phyloP scores from a whole-genome alignment of 1,140 invertebrate species.

The Drosophila arizonae region DNA sequence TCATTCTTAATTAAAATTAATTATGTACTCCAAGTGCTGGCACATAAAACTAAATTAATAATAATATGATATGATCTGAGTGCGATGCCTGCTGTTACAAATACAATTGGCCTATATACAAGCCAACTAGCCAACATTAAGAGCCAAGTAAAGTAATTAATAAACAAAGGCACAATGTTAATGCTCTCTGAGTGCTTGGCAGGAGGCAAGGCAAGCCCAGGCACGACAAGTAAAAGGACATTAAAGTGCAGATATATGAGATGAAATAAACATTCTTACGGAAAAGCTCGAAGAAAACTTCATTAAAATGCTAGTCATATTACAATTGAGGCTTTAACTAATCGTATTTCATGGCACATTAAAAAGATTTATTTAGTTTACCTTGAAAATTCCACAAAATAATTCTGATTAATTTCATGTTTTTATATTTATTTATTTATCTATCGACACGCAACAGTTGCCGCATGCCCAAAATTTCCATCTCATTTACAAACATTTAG shows the following conservation, averaged over 20 bases:
- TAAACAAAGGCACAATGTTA: slow-evolving; percentile 11
- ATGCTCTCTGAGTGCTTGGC: slow-evolving; percentile 7
- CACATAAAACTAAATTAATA: slow-evolving; percentile 63
- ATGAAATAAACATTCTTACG: slow-evolving; percentile 21
- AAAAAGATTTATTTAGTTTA: neutral
- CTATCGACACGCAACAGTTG: neutral
- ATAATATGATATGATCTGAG: slow-evolving; percentile 31
- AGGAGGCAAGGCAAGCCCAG: neutral
- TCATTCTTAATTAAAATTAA: slow-evolving; percentile 64
- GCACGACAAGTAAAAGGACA: slow-evolving; percentile 9
- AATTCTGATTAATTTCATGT: neutral
- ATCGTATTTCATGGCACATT: neutral
- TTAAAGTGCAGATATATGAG: neutral
- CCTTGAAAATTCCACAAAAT: no score
- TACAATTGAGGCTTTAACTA: neutral
- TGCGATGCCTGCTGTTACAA: slow-evolving; percentile 4
- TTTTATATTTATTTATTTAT: neutral
- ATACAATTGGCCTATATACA: slow-evolving; percentile 56
- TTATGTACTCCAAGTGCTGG: slow-evolving; percentile 52
- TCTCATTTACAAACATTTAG: neutral
- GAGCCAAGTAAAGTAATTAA: slow-evolving; percentile 33
- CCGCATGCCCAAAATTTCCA: neutral
- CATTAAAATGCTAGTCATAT: neutral
- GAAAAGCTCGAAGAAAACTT: slow-evolving; percentile 7
- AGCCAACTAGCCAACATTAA: slow-evolving; percentile 21